Conservation (phyloP, 2,888 invertebrate genomes). For the Phoronis australis region DNA sequence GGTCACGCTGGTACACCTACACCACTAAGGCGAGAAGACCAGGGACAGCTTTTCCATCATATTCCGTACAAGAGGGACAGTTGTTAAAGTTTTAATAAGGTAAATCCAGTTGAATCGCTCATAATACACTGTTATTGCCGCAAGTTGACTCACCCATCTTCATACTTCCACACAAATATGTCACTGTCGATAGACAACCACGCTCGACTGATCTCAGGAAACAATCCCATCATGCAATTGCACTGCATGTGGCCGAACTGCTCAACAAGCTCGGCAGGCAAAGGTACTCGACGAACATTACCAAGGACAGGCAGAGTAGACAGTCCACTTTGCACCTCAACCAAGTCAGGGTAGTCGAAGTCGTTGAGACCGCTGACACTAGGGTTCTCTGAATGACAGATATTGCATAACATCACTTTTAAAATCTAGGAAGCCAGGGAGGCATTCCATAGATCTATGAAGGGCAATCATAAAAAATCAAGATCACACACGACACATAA, state of each 20-base stretch:
- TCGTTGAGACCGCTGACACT: slow-evolving; percentile 86
- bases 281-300: slow-evolving; percentile 75
- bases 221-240: slow-evolving; percentile 94
- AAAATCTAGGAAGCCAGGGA: no score
- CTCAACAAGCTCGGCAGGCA: slow-evolving; percentile 90
- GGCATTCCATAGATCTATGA: no score
- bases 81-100: no score
- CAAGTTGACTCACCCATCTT: slow-evolving; percentile 73
- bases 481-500: no score
- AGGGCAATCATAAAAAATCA: no score
- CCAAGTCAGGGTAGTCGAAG: slow-evolving; percentile 77
- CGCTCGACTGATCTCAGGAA: slow-evolving; percentile 90
- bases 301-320: slow-evolving; percentile 68
- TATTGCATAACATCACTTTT: no score
- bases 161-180: slow-evolving; percentile 97
- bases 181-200: slow-evolving; percentile 98
- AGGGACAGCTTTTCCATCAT: no score
- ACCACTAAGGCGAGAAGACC: no score
- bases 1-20: no score
- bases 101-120: no score
- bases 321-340: slow-evolving; percentile 66
- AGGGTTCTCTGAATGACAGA: slow-evolving; percentile 58
- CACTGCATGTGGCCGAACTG: slow-evolving; percentile 93
- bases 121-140: no score
- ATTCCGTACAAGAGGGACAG: no score